Base-by-base conservation (phyloP, 2,888 invertebrate species). In the Lumbricus terrestris region DNA sequence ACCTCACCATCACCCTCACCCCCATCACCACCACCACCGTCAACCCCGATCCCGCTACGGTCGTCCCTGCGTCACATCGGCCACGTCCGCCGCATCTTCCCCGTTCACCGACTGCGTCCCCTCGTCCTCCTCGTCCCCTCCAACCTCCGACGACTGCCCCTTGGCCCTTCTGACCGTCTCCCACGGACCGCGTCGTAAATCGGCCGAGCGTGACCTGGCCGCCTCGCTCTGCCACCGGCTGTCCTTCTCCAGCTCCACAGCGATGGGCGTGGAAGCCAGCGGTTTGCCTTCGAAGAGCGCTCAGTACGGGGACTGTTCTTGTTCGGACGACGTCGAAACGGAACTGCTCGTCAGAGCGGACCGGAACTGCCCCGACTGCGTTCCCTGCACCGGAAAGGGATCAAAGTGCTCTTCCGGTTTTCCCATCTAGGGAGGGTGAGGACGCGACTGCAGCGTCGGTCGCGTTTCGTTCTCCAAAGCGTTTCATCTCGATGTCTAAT, bases 321-420 rank as follows among this genome's bases (percentile, higher is more conserved):
- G 85, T 37, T 85, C 85, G 23, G 85, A 85, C 85, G 85, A 85
- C 85, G 85, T 37, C 35, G 85, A 85, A 85, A 85, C 85, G 33
- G 85, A 85, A 16, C 85, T 85, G 34, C 85, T 85, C n/a, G 85
- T 37, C 85, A 15, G 69, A 69, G 35, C 85, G 35, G 85, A 85
- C 35, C 16, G 85, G 37, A 85, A 85, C 8, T 85, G 85, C 35
- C 85, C 85, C 35, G 85, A 85, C 85, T 85, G 85, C 85, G 85
- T 85, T 2, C 85, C 85, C 35, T 85, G 85, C 85, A 37, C 35
- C 34, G 85, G 85, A 85, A 85, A 15, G 0, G 69, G 69, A 1
- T 69, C 69, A n/a, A 69, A 69, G 69, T 69, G 29, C n/a, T 69
- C 69, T 5, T 69, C 69, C n/a, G 69, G 69, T 69, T 69, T 69